Evolutionary conservation across 2,113 vertebrate species (phyloP).

Genomic region (human (Homo sapiens)): DNA sequence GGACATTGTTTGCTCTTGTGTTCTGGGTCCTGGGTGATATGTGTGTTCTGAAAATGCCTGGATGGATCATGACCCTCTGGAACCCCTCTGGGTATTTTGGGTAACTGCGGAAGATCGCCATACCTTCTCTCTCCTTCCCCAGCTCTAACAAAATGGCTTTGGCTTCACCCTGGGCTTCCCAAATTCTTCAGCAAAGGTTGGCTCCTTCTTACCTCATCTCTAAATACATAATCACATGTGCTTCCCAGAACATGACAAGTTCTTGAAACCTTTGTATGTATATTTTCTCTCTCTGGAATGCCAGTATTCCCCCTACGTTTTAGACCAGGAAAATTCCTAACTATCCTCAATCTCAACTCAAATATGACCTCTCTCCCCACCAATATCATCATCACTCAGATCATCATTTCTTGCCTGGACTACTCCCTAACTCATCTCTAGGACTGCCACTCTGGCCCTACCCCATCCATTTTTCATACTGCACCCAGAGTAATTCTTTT

Average conservation of each 20-base stretch:
- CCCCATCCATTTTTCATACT: not conserved
- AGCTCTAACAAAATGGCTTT: not conserved
- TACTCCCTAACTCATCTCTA: not conserved
- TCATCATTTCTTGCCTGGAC: not conserved
- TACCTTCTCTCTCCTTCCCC: not conserved
- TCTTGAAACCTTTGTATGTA: not conserved
- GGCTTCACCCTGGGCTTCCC: not conserved
- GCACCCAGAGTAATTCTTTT: not conserved
- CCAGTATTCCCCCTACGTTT: not conserved
- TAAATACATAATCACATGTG: not conserved
- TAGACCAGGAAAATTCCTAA: slow-evolving; percentile 4
- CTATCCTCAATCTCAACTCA: slow-evolving; percentile 4
- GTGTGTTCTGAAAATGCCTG: slow-evolving; percentile 26
- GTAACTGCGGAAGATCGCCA: not conserved
- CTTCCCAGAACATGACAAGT: slow-evolving; percentile 15
- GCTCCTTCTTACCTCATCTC: not conserved
- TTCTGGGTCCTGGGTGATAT: not conserved
- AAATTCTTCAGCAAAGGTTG: slow-evolving; percentile 33
- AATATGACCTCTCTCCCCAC: not conserved
- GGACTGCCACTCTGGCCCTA: not conserved
- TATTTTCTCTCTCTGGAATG: slow-evolving; percentile 19
- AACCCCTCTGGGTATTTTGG: not conserved
- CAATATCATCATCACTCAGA: not conserved
- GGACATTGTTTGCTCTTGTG: not conserved
- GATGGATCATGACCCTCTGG: not conserved